phyloP scores from a whole-genome alignment of 2,888 invertebrate genomes.

The Alloplasta piceator region DNA sequence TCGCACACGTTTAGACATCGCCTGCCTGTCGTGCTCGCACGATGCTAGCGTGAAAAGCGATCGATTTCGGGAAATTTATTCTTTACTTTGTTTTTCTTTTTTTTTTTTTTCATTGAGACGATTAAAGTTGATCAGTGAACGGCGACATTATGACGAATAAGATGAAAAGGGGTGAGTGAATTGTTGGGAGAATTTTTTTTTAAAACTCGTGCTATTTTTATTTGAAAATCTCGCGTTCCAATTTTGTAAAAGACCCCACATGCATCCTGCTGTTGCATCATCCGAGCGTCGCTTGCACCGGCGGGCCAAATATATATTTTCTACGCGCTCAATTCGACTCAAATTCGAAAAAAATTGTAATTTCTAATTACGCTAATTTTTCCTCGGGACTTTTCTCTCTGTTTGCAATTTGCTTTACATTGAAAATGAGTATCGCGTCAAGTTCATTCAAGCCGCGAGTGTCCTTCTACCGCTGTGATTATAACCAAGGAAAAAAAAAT shows the following conservation, averaged over 20 bases:
- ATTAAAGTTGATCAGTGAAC: background rate
- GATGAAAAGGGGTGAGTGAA: conserved; percentile 49
- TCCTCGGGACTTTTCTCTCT: background rate
- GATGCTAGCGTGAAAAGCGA: conserved; percentile 8
- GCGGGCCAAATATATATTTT: conserved; percentile 57
- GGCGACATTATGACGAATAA: conserved; percentile 48
- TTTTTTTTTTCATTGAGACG: background rate
- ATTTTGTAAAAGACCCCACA: conserved; percentile 55
- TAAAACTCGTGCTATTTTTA: background rate
- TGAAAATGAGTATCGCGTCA: background rate
- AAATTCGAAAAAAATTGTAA: background rate
- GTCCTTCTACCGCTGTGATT: background rate
- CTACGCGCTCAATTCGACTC: background rate
- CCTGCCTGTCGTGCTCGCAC: background rate
- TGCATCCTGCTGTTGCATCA: conserved; percentile 67
- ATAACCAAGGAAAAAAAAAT: background rate
- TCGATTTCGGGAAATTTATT: conserved; percentile 11
- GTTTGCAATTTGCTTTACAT: background rate
- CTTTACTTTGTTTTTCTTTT: conserved; percentile 2
- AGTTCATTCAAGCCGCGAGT: background rate
- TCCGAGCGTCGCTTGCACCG: conserved; percentile 34
- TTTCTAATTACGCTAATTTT: background rate
- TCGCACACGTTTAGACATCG: conserved; percentile 16
- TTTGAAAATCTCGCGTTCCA: conserved; percentile 31
- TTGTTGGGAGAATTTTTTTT: background rate